These are phyloP conservation scores for Rhabdomys pumilio DNA, from an alignment of 2,797 vertebrate species.

Conservation along the genomic window DNA sequence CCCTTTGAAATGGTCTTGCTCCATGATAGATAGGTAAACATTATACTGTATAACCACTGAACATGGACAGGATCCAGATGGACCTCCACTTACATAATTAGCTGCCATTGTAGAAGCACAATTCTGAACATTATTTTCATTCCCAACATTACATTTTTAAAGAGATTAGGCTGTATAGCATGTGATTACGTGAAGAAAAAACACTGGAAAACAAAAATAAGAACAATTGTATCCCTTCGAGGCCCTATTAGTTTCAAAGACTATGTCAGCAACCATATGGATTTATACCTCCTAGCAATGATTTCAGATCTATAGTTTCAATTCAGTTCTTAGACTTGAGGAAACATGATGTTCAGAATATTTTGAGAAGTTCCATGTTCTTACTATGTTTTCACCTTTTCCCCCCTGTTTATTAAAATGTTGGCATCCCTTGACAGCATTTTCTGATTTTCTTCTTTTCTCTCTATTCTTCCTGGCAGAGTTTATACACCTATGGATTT, in stretches of 20 bases:
- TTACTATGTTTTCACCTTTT: neutral
- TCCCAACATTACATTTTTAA: neutral
- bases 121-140: conserved; percentile 1
- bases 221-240: neutral
- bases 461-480: neutral
- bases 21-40: neutral
- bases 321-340: neutral
- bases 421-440: neutral
- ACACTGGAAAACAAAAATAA: neutral
- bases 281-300: neutral
- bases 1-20: neutral
- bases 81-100: neutral
- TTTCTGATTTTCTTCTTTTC: neutral
- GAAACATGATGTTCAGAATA: neutral
- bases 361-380: neutral
- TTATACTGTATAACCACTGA: neutral
- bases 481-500: neutral
- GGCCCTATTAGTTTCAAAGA: neutral
- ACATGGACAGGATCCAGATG: neutral
- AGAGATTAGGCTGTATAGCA: neutral
- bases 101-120: neutral
- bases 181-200: neutral
- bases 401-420: neutral
- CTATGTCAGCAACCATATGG: neutral
- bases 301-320: neutral